Percentiles rank a stretch among this genome's conserved stretches.
phyloP scores from a whole-genome alignment of 2,113 vertebrate genomes.

The Oncorhynchus masou region DNA sequence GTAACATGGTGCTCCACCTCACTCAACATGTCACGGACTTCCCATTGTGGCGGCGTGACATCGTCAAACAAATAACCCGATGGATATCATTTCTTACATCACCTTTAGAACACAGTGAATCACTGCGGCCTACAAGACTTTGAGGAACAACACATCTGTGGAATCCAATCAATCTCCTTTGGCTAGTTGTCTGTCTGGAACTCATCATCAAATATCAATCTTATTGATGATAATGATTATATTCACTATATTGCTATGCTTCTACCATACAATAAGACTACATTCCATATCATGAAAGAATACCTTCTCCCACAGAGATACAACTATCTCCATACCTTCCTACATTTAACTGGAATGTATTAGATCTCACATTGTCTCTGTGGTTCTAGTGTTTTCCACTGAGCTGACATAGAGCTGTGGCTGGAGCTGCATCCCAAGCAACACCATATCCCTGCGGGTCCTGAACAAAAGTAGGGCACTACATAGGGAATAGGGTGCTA shows the following conservation, averaged over 20 bases:
- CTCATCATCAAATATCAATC: not conserved
- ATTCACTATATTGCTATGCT: not conserved
- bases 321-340: not conserved
- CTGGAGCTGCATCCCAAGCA: not conserved
- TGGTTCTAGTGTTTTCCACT: constrained; percentile 63
- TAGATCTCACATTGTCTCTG: constrained; percentile 38
- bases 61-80: no score
- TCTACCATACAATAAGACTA: not conserved
- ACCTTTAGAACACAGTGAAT: not conserved
- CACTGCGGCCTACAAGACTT: no score
- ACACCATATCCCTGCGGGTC: no score
- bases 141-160: not conserved
- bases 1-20: not conserved
- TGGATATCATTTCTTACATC: no score
- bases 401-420: constrained; percentile 44
- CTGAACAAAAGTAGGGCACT: no score
- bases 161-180: not conserved
- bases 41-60: not conserved
- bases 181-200: not conserved
- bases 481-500: no score
- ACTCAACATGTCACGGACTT: not conserved
- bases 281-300: not conserved
- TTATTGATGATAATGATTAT: not conserved
- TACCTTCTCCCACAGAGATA: not conserved
- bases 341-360: not conserved